phyloP scores from a whole-genome alignment of 2,797 vertebrate genomes.

The Sphaeramia orbicularis region DNA sequence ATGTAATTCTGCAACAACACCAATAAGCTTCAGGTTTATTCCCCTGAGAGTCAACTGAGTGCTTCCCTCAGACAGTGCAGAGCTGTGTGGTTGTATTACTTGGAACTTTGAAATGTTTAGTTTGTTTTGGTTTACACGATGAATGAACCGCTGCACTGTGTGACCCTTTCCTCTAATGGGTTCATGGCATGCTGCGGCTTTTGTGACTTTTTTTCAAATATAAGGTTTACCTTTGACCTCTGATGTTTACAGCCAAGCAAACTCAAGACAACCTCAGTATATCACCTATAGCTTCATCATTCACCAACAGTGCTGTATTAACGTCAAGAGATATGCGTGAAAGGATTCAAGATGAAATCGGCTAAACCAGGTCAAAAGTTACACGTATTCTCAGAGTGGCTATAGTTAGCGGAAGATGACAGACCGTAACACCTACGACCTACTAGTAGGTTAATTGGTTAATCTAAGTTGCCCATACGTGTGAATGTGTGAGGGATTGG shows the following conservation, averaged over 20 bases:
- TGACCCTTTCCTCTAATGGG: neutral
- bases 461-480: too few relatives aligned
- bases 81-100: conserved; percentile 14
- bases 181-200: neutral
- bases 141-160: conserved; percentile 1
- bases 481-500: too few relatives aligned
- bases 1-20: conserved; percentile 59
- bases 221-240: neutral
- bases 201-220: conserved; percentile 5
- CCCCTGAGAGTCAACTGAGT: conserved; percentile 17
- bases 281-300: neutral
- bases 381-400: too few relatives aligned
- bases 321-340: too few relatives aligned
- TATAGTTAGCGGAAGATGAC: too few relatives aligned
- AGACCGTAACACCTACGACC: too few relatives aligned
- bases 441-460: too few relatives aligned
- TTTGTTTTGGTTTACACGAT: conserved; percentile 10
- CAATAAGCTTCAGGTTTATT: conserved; percentile 53
- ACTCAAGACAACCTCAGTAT: neutral
- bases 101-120: conserved; percentile 3
- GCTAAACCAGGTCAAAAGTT: neutral
- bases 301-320: neutral
- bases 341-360: neutral
- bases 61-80: conserved; percentile 25
- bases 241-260: neutral